These are phyloP conservation scores for Cephus cinctus DNA, from an alignment of 1,140 invertebrate species.

Conservation along the genomic window DNA sequence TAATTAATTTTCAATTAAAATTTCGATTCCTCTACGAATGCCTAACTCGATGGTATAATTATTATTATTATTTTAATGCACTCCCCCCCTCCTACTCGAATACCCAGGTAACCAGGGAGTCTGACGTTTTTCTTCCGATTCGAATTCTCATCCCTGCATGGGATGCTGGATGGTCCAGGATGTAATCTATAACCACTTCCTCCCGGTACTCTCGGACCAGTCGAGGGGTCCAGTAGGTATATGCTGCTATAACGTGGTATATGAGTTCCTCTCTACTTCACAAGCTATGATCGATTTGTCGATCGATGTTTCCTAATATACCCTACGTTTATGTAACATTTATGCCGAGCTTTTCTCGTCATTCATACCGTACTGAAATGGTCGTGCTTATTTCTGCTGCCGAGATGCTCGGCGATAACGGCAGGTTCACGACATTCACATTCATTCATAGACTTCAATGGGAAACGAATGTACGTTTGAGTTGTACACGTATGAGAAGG, in stretches of 20 bases:
- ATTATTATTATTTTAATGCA: neutral
- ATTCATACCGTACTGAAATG: slow-evolving; percentile 19
- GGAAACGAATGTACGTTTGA: too few species aligned
- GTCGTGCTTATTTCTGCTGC: too few species aligned
- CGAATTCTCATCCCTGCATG: too few species aligned
- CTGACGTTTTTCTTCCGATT: too few species aligned
- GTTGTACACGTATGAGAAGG: too few species aligned
- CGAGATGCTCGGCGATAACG: too few species aligned
- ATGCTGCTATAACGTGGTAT: neutral
- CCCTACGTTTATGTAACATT: slow-evolving; percentile 21
- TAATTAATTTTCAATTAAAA: slow-evolving; percentile 1
- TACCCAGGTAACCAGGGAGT: slow-evolving; percentile 3
- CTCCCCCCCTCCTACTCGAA: neutral
- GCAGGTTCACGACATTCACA: too few species aligned
- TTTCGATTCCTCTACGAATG: too few species aligned
- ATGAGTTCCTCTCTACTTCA: neutral
- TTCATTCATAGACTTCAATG: too few species aligned
- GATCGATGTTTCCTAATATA: slow-evolving; percentile 23
- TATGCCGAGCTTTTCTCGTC: slow-evolving; percentile 14
- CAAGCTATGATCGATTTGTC: slow-evolving; percentile 21
- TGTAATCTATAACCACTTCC: slow-evolving; percentile 28
- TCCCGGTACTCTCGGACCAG: slow-evolving; percentile 16
- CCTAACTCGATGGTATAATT: neutral
- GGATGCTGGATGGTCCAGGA: slow-evolving; percentile 21
- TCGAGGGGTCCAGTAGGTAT: slow-evolving; percentile 2